These are phyloP conservation scores for Phataginus tetradactyla DNA, from an alignment of 2,797 vertebrate species.

Conservation along the genomic window DNA sequence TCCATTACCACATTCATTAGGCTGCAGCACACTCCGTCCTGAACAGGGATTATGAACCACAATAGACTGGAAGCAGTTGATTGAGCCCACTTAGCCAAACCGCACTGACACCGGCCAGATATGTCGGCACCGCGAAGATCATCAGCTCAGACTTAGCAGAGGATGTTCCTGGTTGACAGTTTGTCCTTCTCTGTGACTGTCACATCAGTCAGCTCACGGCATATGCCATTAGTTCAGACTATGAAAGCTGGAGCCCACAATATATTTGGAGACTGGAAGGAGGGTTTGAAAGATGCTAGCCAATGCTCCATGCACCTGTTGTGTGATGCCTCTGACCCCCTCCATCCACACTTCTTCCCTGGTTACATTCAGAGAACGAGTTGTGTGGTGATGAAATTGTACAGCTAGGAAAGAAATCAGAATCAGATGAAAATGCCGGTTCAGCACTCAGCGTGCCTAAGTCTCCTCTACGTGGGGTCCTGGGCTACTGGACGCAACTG, in stretches of 20 bases:
- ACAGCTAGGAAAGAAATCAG: constrained; percentile 83
- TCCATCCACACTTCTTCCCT: constrained; percentile 78
- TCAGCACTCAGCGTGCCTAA: constrained; percentile 67
- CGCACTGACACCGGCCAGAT: constrained; percentile 89
- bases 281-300: neutral
- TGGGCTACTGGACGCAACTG: neutral
- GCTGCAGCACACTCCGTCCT: constrained; percentile 91
- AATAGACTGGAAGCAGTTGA: constrained; percentile 87
- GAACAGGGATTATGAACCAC: constrained; percentile 89
- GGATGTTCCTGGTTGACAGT: neutral
- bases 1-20: constrained; percentile 96
- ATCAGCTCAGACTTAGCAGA: constrained; percentile 76
- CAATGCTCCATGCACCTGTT: constrained; percentile 85
- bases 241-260: neutral
- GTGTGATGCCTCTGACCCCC: constrained; percentile 60
- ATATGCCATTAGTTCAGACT: neutral
- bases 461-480: constrained; percentile 61
- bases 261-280: constrained; percentile 1
- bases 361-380: constrained; percentile 81
- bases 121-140: constrained; percentile 75
- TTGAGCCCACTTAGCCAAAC: constrained; percentile 87
- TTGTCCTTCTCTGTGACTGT: constrained; percentile 30
- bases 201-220: neutral
- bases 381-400: constrained; percentile 80
- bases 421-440: constrained; percentile 83